phyloP scores from a whole-genome alignment of 2,113 vertebrate genomes.

The Setophaga coronata region DNA sequence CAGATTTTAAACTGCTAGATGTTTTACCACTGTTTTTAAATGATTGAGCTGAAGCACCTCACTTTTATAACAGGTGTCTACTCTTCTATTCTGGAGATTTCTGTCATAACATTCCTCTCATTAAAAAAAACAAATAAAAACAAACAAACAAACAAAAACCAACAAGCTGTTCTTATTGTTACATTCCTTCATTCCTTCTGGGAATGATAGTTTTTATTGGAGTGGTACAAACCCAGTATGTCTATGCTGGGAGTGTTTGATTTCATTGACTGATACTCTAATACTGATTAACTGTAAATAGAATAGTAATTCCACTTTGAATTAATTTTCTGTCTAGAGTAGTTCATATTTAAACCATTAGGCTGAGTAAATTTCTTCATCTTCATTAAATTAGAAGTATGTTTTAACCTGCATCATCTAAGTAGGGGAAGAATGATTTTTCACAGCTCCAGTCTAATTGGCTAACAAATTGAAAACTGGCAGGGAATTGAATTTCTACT shows the following conservation, averaged over 20 bases:
- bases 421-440: background rate
- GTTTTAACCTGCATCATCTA: background rate
- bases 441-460: background rate
- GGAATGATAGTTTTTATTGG: background rate
- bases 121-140: background rate
- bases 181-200: background rate
- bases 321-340: background rate
- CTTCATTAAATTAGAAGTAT: background rate
- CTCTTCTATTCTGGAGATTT: background rate
- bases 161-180: background rate
- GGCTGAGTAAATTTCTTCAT: background rate
- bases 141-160: background rate
- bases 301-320: background rate
- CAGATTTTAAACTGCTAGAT: background rate
- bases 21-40: background rate
- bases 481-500: background rate
- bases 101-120: background rate
- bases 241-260: background rate
- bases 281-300: background rate
- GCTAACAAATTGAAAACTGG: background rate
- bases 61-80: background rate
- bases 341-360: background rate
- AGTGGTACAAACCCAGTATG: background rate
- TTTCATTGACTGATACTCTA: background rate
- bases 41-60: background rate